phyloP scores from a whole-genome alignment of 2,888 invertebrate species.

The Caenorhabditis sp. region DNA sequence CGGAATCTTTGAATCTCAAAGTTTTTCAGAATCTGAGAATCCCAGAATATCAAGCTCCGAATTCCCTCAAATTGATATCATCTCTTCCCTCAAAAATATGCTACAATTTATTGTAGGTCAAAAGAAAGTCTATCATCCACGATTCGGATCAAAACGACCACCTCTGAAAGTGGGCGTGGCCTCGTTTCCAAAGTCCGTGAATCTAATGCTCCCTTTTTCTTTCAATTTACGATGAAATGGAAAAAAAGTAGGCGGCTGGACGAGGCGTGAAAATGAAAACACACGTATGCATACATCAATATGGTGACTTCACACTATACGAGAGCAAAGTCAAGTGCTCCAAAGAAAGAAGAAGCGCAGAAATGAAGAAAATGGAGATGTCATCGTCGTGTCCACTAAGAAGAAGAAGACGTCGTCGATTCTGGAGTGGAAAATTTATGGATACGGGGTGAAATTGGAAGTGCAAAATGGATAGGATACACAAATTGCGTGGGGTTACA shows the following conservation, averaged over 20 bases:
- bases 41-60: too few relatives aligned
- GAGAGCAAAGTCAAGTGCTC: constrained; percentile 30
- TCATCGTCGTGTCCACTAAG: constrained; percentile 30
- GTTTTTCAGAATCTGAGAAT: too few relatives aligned
- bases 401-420: neutral
- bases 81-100: too few relatives aligned
- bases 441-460: constrained; percentile 13
- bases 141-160: too few relatives aligned
- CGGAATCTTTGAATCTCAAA: too few relatives aligned
- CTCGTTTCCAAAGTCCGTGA: neutral
- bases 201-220: neutral
- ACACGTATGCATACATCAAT: constrained; percentile 21
- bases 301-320: constrained; percentile 35
- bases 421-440: constrained; percentile 16
- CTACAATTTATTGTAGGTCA: too few relatives aligned
- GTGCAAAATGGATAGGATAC: constrained; percentile 3
- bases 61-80: too few relatives aligned
- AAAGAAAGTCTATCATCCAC: too few relatives aligned
- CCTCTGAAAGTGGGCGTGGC: too few relatives aligned
- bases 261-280: constrained; percentile 46
- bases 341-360: neutral
- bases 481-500: constrained; percentile 32
- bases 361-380: constrained; percentile 8
- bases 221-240: constrained; percentile 38
- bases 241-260: neutral